A percentile compares a stretch with the other conserved stretches of the same genome.
phyloP scores from a whole-genome alignment of 1,140 invertebrate genomes.

The Hydropsyche tenuis region DNA sequence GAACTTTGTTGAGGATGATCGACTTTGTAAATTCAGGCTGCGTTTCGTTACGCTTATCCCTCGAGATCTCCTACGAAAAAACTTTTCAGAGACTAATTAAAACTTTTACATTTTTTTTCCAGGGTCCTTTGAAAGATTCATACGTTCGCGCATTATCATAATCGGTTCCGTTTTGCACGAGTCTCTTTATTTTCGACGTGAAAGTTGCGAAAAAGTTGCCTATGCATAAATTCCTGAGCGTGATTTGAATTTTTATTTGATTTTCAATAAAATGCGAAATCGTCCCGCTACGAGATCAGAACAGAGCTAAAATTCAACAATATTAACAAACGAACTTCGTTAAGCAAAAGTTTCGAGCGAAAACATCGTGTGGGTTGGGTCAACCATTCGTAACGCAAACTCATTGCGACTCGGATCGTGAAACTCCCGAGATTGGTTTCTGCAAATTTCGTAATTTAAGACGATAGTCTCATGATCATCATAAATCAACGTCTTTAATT shows the following conservation, averaged over 20 bases:
- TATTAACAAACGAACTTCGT: too few relatives aligned
- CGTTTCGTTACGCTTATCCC: slow-evolving; percentile 26
- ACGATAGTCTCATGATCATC: background rate
- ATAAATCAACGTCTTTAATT: background rate
- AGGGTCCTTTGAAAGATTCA: slow-evolving; percentile 2
- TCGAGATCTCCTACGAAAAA: background rate
- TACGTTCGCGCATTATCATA: slow-evolving; percentile 3
- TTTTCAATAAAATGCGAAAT: too few relatives aligned
- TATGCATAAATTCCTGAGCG: too few relatives aligned
- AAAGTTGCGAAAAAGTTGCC: too few relatives aligned
- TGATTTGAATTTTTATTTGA: too few relatives aligned
- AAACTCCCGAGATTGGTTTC: background rate
- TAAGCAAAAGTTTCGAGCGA: too few relatives aligned
- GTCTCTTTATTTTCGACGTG: background rate
- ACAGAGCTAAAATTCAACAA: too few relatives aligned
- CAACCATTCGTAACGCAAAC: too few relatives aligned
- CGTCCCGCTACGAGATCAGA: too few relatives aligned
- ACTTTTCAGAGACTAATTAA: slow-evolving; percentile 29
- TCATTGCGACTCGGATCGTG: background rate
- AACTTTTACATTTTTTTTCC: too few relatives aligned
- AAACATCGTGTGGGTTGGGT: too few relatives aligned
- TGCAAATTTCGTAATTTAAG: background rate
- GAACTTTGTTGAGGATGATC: background rate
- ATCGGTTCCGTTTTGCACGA: background rate
- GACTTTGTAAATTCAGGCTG: slow-evolving; percentile 18